phyloP scores from a whole-genome alignment of 2,797 vertebrate species.

The Sylvia borin region DNA sequence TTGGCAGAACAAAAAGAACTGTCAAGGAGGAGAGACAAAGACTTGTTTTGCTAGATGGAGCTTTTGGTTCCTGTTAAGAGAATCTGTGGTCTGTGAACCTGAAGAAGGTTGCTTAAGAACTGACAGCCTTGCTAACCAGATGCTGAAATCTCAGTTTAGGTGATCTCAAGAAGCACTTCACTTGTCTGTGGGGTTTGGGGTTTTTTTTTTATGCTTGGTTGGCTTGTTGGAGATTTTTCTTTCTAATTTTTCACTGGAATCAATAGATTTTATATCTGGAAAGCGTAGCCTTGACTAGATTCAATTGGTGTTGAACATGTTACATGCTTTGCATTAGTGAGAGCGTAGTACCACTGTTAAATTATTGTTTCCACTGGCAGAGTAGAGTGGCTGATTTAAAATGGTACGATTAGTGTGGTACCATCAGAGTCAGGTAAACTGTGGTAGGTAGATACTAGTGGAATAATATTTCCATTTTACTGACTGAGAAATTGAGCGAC shows the following conservation, averaged over 20 bases:
- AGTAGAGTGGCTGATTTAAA: neutral
- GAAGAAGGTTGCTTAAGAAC: neutral
- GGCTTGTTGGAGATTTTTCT: neutral
- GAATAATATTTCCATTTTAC: neutral
- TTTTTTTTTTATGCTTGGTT: neutral
- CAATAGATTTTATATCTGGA: neutral
- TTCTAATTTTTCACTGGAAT: neutral
- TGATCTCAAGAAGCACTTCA: neutral
- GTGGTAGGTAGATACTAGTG: neutral
- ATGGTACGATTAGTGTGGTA: neutral
- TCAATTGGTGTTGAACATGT: neutral
- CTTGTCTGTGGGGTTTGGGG: neutral
- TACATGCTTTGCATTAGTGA: neutral
- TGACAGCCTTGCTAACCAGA: neutral
- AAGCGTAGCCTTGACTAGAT: neutral
- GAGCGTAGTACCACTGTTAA: neutral
- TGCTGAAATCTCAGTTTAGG: neutral
- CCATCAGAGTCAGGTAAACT: neutral
- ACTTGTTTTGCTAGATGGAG: neutral
- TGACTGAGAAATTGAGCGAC: neutral
- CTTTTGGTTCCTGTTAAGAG: neutral
- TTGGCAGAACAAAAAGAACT: neutral
- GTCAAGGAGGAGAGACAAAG: neutral
- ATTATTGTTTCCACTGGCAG: neutral
- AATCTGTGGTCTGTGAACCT: neutral